These are phyloP conservation scores for Oncorhynchus mykiss DNA, from an alignment of 2,113 vertebrate species.

Conservation along the genomic window DNA sequence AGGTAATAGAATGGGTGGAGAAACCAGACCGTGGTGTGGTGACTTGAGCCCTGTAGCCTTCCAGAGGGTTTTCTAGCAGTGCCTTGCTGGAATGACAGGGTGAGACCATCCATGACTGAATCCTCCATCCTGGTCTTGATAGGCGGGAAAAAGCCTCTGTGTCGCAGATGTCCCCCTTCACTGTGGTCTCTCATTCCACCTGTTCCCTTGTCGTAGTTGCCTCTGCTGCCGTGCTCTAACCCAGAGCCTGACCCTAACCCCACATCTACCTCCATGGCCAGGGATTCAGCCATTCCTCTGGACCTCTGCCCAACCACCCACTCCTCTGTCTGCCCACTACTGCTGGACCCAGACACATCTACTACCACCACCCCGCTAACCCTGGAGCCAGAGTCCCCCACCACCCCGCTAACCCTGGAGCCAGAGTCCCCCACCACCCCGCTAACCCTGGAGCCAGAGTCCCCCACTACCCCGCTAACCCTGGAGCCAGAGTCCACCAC, in stretches of 20 bases:
- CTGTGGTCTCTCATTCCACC: neutral
- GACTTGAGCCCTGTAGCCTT: slow-evolving; percentile 7
- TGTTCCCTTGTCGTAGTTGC: too few species aligned
- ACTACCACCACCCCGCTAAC: neutral
- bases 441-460: too few species aligned
- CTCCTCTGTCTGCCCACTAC: neutral
- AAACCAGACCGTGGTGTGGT: slow-evolving; percentile 29
- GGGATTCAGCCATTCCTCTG: neutral
- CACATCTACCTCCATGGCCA: neutral
- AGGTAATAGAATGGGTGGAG: too few species aligned
- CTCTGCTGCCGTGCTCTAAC: neutral
- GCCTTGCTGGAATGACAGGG: too few species aligned
- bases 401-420: too few species aligned
- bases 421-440: too few species aligned
- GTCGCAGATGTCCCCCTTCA: neutral
- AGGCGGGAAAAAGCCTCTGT: neutral
- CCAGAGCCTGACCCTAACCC: neutral
- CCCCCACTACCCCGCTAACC: neutral
- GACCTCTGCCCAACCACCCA: slow-evolving; percentile 17
- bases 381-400: neutral
- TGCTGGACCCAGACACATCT: neutral
- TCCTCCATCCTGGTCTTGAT: neutral
- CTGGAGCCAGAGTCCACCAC: neutral
- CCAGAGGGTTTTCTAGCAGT: neutral
- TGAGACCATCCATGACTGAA: neutral